Evolutionary conservation across 2,888 invertebrate genomes (phyloP).

Genomic region (Hypomecis punctinalis): DNA sequence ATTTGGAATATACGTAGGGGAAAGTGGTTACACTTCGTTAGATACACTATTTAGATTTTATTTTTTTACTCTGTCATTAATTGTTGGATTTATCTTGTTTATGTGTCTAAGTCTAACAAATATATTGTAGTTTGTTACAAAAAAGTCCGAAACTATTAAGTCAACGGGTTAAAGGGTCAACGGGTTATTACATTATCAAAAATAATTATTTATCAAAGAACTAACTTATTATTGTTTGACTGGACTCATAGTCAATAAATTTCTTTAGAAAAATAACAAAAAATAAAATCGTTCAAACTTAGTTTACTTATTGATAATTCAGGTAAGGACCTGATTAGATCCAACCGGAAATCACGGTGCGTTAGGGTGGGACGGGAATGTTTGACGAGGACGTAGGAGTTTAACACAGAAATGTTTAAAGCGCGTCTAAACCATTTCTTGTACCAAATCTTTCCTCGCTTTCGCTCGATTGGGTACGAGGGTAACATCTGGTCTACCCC

Average conservation of each 20-base stretch:
- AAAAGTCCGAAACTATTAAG: no score
- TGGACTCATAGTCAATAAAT: conserved; percentile 31
- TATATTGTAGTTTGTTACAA: no score
- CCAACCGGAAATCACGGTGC: no score
- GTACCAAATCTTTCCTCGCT: conserved; percentile 43
- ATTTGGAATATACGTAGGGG: no score
- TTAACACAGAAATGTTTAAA: conserved; percentile 33
- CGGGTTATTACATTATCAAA: conserved; percentile 1
- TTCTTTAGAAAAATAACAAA: conserved; percentile 10
- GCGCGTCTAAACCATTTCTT: conserved; percentile 42
- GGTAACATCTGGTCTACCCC: conserved; percentile 40
- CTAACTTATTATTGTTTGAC: conserved; percentile 26
- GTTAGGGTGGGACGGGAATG: background rate
- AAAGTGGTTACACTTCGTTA: no score
- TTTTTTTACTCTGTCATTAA: no score
- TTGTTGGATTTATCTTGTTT: no score
- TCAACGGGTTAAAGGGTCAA: no score
- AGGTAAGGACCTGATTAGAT: no score
- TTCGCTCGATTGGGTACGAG: conserved; percentile 45
- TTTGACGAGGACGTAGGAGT: conserved; percentile 34
- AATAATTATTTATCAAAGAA: conserved; percentile 27
- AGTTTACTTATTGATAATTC: conserved; percentile 24
- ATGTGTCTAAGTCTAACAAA: no score
- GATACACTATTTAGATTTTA: no score
- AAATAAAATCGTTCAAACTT: conserved; percentile 28